phyloP scores from a whole-genome alignment of 2,113 vertebrate species.

The Butastur rufipennis region DNA sequence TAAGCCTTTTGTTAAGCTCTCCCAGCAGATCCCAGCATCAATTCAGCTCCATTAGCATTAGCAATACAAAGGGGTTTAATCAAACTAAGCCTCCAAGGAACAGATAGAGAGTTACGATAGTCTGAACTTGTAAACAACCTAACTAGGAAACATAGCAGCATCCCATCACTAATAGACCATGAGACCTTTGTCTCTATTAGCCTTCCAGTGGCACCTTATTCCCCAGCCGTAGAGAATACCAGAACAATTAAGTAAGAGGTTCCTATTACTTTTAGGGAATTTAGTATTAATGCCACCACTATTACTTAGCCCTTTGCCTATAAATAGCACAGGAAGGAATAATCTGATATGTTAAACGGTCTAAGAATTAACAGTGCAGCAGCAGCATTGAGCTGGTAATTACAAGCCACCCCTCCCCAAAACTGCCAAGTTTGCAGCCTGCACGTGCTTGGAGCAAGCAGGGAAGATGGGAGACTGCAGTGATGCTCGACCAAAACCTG shows the following conservation, averaged over 20 bases:
- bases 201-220: not conserved
- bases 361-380: constrained; percentile 20
- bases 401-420: not conserved
- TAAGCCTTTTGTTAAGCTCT: not conserved
- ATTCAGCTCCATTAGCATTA: not conserved
- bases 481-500: not conserved
- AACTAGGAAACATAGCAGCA: not conserved
- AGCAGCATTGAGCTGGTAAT: constrained; percentile 27
- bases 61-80: constrained; percentile 11
- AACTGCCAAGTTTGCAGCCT: not conserved
- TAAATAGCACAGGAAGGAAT: constrained; percentile 39
- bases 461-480: not conserved
- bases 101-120: not conserved
- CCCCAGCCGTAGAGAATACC: not conserved
- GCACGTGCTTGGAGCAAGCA: not conserved
- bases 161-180: not conserved
- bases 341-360: not conserved
- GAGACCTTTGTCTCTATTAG: not conserved
- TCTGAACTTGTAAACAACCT: not conserved
- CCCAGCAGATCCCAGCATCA: not conserved
- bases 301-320: not conserved
- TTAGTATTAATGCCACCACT: constrained; percentile 6
- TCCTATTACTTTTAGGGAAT: constrained; percentile 12
- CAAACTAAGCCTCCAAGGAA: constrained; percentile 18
- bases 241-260: constrained; percentile 34